These are phyloP conservation scores for Anarrhichthys ocellatus DNA, from an alignment of 2,113 vertebrate species.

Conservation along the genomic window DNA sequence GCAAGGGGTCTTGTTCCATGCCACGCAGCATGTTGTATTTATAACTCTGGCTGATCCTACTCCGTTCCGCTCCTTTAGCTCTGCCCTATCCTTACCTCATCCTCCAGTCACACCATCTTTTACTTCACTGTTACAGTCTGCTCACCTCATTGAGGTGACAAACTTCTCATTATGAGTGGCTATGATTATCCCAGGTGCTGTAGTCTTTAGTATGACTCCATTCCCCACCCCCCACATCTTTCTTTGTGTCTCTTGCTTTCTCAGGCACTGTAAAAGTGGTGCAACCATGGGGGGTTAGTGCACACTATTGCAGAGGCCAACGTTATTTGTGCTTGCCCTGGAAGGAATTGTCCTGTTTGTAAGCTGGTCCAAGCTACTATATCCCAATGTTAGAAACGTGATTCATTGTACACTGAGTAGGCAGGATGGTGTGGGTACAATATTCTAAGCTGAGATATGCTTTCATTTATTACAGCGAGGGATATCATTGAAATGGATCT, in stretches of 20 bases:
- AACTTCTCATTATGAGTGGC: constrained; percentile 10
- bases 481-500: constrained; percentile 18
- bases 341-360: constrained; percentile 16
- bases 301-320: background rate
- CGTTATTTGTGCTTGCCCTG: background rate
- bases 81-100: constrained; percentile 40
- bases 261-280: background rate
- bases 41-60: constrained; percentile 71
- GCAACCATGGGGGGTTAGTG: background rate
- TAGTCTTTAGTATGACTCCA: background rate
- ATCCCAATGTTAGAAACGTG: constrained; percentile 3
- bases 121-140: constrained; percentile 25
- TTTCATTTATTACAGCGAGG: constrained; percentile 9
- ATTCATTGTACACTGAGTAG: background rate
- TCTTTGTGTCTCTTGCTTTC: background rate
- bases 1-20: constrained; percentile 78
- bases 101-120: constrained; percentile 32
- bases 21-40: constrained; percentile 85
- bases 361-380: constrained; percentile 16
- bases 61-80: constrained; percentile 1
- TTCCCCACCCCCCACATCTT: background rate
- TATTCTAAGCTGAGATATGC: background rate
- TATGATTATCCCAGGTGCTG: constrained; percentile 22
- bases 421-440: background rate
- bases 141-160: constrained; percentile 29